Evolutionary conservation across 2,888 invertebrate species (phyloP), one percentile per base, ranked within the genome.

Genomic region (Entomobrya multifasciata): DNA sequence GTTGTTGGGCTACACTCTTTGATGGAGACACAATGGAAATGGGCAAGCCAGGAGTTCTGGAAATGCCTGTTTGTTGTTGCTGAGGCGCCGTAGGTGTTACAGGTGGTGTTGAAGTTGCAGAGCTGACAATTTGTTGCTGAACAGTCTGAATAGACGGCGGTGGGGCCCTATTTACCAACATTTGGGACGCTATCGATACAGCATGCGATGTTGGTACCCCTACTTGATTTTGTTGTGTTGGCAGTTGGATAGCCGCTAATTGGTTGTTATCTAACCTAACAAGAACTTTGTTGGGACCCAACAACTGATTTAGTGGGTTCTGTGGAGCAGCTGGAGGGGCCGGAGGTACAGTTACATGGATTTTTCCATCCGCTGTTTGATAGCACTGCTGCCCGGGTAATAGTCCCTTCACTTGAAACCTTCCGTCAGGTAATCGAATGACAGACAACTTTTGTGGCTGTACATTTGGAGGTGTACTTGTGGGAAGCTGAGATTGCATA

Each of bases 391-490:
- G 92, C 79, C 98, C 98, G 65, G 97, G 96, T 92, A 97, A 94
- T 10, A 98, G 94, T 0, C 98, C 98, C 87, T 97, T 95, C 0
- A 98, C 98, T 91, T 97, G 97, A 17, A 98, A 94, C 93, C 97
- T 97, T 27, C 98, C 98, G 92, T 97, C 97, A 0, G 97, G 96
- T 0, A 96, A 95, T 90, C 97, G 95, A 91, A 97, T 95, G 90
- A 98, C 97, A 94, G 98, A 98, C 15, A 98, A 96, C 92, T 96
- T 96, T 92, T 97, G 97, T 15, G 91, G 91, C 41, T 49, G 77
- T 20, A 70, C n/a, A n/a, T n/a, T 49, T 4, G 57, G 1, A 25
- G 27, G 13, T 13, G 60, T 15, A 11, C 27, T 17, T 55, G 52
- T 27, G 3, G 36, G 77, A 13, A 30, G 41, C 44, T 57, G 77